phyloP scores from a whole-genome alignment of 2,113 vertebrate genomes.

The Podarcis cretensis region DNA sequence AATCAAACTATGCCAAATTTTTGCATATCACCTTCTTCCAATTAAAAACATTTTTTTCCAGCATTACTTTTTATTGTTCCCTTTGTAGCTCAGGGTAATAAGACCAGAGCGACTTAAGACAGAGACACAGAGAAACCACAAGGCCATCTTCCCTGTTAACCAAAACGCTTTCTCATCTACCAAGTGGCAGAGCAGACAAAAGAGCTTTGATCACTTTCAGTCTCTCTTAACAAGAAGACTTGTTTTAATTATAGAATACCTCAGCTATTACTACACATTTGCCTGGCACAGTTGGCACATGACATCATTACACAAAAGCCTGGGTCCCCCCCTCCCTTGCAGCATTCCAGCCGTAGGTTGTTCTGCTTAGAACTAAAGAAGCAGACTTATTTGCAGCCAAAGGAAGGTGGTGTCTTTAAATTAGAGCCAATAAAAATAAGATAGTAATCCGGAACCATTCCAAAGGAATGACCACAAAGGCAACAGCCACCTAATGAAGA shows the following conservation, averaged over 20 bases:
- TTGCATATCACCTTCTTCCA: constrained; percentile 1
- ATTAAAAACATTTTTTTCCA: constrained; percentile 26
- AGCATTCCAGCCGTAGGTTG: constrained; percentile 60
- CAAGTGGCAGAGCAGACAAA: constrained; percentile 60
- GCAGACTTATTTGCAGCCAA: constrained; percentile 39
- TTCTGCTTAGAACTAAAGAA: constrained; percentile 61
- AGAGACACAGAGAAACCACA: constrained; percentile 58
- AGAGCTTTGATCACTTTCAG: constrained; percentile 69
- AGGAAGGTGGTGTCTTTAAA: constrained; percentile 61
- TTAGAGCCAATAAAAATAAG: constrained; percentile 53
- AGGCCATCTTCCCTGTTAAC: constrained; percentile 44
- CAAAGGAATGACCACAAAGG: constrained; percentile 47
- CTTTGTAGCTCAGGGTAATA: background rate
- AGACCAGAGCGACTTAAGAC: constrained; percentile 29
- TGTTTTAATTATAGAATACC: constrained; percentile 74
- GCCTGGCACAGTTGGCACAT: constrained; percentile 58
- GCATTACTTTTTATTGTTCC: constrained; percentile 23
- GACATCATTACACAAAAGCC: constrained; percentile 68
- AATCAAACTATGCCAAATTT: background rate
- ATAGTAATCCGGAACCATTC: constrained; percentile 58
- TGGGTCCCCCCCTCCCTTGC: constrained; percentile 33
- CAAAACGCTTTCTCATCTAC: constrained; percentile 58
- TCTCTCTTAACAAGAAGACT: constrained; percentile 65
- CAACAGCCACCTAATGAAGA: constrained; percentile 48
- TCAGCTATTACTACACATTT: constrained; percentile 67